phyloP scores from a whole-genome alignment of 53 echinoderm and acorn worm species.

The Astropecten irregularis region DNA sequence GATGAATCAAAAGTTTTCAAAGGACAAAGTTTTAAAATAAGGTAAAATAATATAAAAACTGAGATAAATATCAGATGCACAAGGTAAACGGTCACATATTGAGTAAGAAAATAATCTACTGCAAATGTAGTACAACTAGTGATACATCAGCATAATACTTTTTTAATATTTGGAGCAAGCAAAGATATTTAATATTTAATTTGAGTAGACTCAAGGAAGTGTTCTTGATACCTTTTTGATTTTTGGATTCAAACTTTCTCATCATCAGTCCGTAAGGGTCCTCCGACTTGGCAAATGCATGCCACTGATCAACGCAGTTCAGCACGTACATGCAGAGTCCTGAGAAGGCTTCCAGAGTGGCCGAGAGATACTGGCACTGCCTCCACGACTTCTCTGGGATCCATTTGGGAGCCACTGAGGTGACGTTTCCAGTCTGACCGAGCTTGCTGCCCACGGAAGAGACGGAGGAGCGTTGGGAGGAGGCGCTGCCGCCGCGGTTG shows the following conservation, averaged over 20 bases:
- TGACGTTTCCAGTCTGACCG: conserved; percentile 50
- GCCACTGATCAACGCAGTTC: conserved; percentile 85
- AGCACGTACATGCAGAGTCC: conserved; percentile 92
- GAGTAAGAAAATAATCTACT: no score
- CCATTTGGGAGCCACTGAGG: conserved; percentile 90
- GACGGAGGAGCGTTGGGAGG: conserved; percentile 50
- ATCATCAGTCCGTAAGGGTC: conserved; percentile 78
- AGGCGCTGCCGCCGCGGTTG: conserved; percentile 57
- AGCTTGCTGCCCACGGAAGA: conserved; percentile 45
- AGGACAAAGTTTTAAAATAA: no score
- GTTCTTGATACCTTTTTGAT: neutral
- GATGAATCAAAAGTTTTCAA: no score
- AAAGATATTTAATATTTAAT: no score
- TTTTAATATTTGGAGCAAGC: no score
- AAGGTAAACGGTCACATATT: no score
- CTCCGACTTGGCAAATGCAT: conserved; percentile 65
- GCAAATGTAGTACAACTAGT: no score
- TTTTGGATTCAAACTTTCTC: conserved; percentile 12
- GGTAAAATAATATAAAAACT: no score
- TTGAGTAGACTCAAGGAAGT: no score
- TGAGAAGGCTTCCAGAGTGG: conserved; percentile 72
- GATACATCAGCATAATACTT: no score
- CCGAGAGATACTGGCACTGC: conserved; percentile 97
- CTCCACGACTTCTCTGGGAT: conserved; percentile 93
- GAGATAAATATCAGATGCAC: no score